phyloP scores from a whole-genome alignment of 2,113 vertebrate species.

The Aptenodytes patagonicus region DNA sequence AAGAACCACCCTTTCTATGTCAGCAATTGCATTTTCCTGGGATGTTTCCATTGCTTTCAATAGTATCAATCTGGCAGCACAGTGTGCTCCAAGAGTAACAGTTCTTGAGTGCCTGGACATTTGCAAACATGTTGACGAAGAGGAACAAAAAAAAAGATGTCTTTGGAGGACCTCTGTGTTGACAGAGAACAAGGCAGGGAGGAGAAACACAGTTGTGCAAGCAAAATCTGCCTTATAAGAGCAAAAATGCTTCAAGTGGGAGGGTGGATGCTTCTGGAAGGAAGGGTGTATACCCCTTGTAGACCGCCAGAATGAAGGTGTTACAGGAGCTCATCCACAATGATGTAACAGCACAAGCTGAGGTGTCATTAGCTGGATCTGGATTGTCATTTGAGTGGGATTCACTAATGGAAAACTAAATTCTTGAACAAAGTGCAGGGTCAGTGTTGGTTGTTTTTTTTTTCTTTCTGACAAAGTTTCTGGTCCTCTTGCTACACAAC shows the following conservation, averaged over 20 bases:
- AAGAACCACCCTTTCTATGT: neutral
- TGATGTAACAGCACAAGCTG: neutral
- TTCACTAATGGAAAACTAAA: neutral
- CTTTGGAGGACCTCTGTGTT: conserved; percentile 3
- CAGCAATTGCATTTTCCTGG: neutral
- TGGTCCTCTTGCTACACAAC: neutral
- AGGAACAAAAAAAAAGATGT: conserved; percentile 30
- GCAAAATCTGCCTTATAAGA: neutral
- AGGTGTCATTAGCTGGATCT: neutral
- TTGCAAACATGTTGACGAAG: conserved; percentile 24
- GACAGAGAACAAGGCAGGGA: neutral
- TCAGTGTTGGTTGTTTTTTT: neutral
- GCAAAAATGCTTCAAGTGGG: neutral
- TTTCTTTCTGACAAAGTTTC: neutral
- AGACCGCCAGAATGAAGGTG: neutral
- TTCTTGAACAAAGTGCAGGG: neutral
- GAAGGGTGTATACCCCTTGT: neutral
- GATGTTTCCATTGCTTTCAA: neutral
- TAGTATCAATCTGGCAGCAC: neutral
- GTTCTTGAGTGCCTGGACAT: neutral
- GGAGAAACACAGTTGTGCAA: neutral
- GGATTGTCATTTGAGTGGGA: neutral
- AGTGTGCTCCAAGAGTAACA: conserved; percentile 2
- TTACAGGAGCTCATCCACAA: neutral
- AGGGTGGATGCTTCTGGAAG: neutral